phyloP scores from a whole-genome alignment of 2,797 vertebrate genomes.

The Lophius americanus region DNA sequence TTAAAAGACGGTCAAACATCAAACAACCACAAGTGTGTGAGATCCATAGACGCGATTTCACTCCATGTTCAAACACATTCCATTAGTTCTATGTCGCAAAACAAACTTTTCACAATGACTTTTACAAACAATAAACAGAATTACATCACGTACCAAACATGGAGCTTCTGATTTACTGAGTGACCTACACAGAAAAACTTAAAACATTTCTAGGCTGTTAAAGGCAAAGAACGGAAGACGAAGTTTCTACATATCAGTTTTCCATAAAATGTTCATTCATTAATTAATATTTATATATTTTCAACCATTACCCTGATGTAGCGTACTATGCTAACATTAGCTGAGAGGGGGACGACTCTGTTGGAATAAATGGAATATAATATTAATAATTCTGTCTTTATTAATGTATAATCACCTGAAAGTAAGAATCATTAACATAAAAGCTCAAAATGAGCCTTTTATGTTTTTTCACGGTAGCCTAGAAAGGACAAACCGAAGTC shows the following conservation, averaged over 20 bases:
- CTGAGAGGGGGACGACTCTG: no score
- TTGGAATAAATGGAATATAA: no score
- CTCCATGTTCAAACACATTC: not conserved
- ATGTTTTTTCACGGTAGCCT: no score
- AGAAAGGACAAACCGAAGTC: no score
- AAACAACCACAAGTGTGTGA: not conserved
- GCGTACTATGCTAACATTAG: no score
- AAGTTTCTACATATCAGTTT: not conserved
- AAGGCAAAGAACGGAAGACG: not conserved
- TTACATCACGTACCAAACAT: not conserved
- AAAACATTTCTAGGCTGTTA: not conserved
- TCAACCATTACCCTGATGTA: no score
- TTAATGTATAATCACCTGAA: no score
- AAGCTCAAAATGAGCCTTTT: no score
- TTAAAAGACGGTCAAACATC: not conserved
- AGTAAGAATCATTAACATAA: no score
- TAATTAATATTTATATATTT: no score
- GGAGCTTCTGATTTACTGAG: not conserved
- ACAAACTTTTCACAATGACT: not conserved
- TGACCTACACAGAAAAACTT: not conserved
- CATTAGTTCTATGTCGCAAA: not conserved
- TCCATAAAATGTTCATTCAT: not conserved
- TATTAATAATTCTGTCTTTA: no score
- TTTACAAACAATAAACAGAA: not conserved
- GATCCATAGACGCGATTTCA: not conserved